phyloP scores from a whole-genome alignment of 2,113 vertebrate species.

The Lycocorax pyrrhopterus region DNA sequence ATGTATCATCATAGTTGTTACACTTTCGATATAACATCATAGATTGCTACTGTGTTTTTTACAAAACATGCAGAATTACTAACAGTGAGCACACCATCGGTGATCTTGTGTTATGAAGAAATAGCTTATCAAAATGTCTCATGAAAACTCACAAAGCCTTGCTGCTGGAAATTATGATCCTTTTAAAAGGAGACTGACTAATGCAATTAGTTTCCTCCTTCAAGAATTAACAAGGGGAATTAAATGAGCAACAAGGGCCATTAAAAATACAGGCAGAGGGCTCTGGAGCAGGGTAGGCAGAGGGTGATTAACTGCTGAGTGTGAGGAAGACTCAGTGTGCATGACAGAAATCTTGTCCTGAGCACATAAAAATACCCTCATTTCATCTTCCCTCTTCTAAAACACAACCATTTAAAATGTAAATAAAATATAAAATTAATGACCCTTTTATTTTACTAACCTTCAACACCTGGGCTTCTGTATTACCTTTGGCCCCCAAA shows the following conservation, averaged over 20 bases:
- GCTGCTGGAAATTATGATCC: neutral
- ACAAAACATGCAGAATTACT: neutral
- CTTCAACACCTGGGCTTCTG: slow-evolving; percentile 66
- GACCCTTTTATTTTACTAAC: slow-evolving; percentile 37
- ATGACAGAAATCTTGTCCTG: neutral
- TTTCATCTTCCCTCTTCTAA: neutral
- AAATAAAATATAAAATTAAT: neutral
- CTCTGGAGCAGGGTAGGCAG: neutral
- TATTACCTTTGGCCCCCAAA: slow-evolving; percentile 66
- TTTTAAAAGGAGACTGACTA: neutral
- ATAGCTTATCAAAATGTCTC: neutral
- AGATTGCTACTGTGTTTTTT: neutral
- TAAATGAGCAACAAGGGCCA: neutral
- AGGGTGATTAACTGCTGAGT: neutral
- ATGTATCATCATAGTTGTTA: neutral
- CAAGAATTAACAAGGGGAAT: neutral
- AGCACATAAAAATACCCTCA: neutral
- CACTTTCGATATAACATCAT: neutral
- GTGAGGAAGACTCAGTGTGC: neutral
- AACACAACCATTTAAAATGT: neutral
- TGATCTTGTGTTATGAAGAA: neutral
- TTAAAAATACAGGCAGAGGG: neutral
- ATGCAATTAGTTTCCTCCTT: neutral
- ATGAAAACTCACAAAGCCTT: neutral
- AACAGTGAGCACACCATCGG: fast-evolving